Percentiles rank a stretch among this genome's conserved stretches.
Conservation (phyloP, 35 echinoderm and acorn worm genomes). For the Hemicentrotus pulcherrimus region DNA sequence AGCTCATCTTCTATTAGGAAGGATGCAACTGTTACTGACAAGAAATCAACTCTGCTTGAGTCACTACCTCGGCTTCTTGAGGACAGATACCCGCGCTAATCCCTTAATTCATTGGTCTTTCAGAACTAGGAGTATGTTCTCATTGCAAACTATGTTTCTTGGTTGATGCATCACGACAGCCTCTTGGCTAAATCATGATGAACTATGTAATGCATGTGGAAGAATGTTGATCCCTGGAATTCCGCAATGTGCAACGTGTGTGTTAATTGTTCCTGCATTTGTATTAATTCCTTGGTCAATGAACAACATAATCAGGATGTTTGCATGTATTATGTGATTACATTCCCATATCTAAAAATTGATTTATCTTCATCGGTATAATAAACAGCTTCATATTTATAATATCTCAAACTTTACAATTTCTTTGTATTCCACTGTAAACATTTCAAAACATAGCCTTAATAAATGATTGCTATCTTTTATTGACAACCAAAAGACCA, state of each 20-base stretch:
- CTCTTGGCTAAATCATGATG: background rate
- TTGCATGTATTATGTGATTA: background rate
- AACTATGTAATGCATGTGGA: background rate
- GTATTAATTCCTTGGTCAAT: background rate
- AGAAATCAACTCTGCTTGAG: conserved; percentile 1
- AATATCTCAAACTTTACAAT: background rate
- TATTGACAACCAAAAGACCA: background rate
- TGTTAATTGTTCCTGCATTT: background rate
- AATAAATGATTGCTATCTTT: background rate
- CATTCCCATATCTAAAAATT: background rate
- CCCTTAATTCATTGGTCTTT: background rate
- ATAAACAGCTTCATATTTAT: background rate
- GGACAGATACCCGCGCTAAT: background rate
- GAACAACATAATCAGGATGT: background rate
- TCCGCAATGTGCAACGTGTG: background rate
- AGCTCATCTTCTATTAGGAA: conserved; percentile 18
- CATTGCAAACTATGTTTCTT: background rate
- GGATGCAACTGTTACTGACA: conserved; percentile 16
- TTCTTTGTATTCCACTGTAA: background rate
- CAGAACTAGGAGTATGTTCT: background rate
- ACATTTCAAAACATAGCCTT: background rate
- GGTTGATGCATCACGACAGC: background rate
- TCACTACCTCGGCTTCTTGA: background rate
- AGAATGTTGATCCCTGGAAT: background rate
- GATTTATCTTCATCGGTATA: background rate